Percentiles rank a stretch among this genome's conserved stretches.
Evolutionary conservation across 2,113 vertebrate genomes (phyloP).

Genomic region (Glaucomys volans): DNA sequence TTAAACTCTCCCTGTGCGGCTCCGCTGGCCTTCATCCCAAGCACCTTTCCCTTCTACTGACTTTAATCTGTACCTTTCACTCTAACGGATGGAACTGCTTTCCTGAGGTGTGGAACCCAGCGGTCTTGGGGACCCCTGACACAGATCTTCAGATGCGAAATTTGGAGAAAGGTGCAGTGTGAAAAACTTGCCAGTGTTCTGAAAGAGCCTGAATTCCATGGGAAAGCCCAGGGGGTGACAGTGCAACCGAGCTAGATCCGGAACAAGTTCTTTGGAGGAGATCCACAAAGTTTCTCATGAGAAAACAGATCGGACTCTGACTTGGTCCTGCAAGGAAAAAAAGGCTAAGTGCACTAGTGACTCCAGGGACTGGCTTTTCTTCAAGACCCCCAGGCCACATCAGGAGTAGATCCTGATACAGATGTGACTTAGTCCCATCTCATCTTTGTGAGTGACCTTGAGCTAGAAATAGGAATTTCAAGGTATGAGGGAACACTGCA

Average conservation of each 20-base stretch:
- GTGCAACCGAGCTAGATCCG: not conserved
- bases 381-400: not conserved
- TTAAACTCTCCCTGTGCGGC: not conserved
- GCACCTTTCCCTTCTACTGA: not conserved
- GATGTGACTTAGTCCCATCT: not conserved
- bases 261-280: not conserved
- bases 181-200: not conserved
- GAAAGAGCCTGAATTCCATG: not conserved
- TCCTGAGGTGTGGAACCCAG: not conserved
- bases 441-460: slow-evolving; percentile 13
- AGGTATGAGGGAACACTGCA: not conserved
- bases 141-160: not conserved
- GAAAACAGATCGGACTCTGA: not conserved
- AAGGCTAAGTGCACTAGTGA: not conserved
- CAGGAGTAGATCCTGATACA: not conserved
- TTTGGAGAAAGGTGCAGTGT: not conserved
- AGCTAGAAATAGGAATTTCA: not conserved
- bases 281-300: not conserved
- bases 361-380: not conserved
- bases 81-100: not conserved
- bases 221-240: not conserved
- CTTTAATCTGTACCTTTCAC: not conserved
- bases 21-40: not conserved
- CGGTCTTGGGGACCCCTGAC: not conserved
- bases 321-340: not conserved